Base-by-base conservation (phyloP, 2,888 invertebrate species). In the Octodonta nipae region DNA sequence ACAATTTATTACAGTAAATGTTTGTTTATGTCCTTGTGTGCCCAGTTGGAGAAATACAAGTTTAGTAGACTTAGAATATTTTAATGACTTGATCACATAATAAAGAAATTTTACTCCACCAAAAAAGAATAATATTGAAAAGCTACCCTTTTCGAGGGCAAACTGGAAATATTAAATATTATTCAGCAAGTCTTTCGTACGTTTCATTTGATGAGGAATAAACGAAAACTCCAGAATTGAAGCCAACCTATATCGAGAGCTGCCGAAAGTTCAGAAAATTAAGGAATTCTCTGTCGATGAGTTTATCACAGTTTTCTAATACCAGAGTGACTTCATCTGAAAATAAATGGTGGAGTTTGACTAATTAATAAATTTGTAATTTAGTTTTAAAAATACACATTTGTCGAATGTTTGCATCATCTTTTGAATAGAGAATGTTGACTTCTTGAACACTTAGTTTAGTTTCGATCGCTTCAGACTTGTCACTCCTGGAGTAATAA, bases 281-380 rank as follows among this genome's bases (percentile, higher is more conserved):
- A n/a, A n/a, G n/a, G n/a, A n/a, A n/a, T n/a, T n/a, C n/a, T n/a
- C n/a, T n/a, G n/a, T n/a, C n/a, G n/a, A n/a, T n/a, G n/a, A n/a
- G n/a, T n/a, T n/a, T n/a, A n/a, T n/a, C n/a, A n/a, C n/a, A n/a
- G n/a, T n/a, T n/a, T n/a, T n/a, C n/a, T n/a, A n/a, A 71, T 68
- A 96, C 95, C 74, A 98, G 67, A 42, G 88, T 87, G 64, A 99
- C 98, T 44, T 98, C 93, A 67, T 98, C 98, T 49, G 98, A 71
- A 66, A 98, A 98, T 47, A 98, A 93, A 61, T 91, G 91, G 70
- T 96, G 98, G n/a, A n/a, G 45, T 82, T 78, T 65, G 79, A 99
- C 62, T 96, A 88, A 34, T 87, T 88, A 41, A 99, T 75, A 51
- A 80, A 76, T 98, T 98, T 99, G 67, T 93, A 95, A 63, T 99